Evolutionary conservation across 2,113 vertebrate species (phyloP).

Genomic region (Bos indicus): DNA sequence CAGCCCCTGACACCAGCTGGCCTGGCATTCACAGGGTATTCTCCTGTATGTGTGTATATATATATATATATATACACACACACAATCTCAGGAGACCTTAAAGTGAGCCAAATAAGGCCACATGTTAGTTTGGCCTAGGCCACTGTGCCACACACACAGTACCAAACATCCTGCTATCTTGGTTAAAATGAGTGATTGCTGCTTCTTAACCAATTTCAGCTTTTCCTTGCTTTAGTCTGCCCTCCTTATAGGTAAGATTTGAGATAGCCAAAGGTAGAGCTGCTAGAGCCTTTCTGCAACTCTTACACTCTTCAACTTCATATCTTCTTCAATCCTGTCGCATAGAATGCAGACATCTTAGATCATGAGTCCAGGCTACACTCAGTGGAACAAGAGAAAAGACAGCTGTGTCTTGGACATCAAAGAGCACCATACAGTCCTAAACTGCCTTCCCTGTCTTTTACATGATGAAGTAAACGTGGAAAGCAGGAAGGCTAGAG

Average conservation of each 20-base stretch:
- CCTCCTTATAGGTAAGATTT: background rate
- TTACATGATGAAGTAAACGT: background rate
- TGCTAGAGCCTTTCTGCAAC: background rate
- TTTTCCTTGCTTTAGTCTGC: background rate
- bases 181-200: background rate
- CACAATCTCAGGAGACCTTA: background rate
- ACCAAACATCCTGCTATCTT: background rate
- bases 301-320: background rate
- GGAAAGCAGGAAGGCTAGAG: background rate
- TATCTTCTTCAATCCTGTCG: background rate
- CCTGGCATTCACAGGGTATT: background rate
- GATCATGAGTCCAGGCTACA: background rate
- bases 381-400: background rate
- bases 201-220: background rate
- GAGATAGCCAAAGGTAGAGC: background rate
- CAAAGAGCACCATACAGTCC: background rate
- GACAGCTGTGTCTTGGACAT: background rate
- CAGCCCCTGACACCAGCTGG: background rate
- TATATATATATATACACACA: accelerated
- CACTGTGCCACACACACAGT: background rate
- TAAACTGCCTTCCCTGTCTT: background rate
- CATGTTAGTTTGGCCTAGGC: background rate
- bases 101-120: background rate
- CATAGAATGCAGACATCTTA: background rate
- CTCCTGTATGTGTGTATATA: background rate